Conservation (phyloP, 2,797 vertebrate species). For the Chromobotia macracanthus region DNA sequence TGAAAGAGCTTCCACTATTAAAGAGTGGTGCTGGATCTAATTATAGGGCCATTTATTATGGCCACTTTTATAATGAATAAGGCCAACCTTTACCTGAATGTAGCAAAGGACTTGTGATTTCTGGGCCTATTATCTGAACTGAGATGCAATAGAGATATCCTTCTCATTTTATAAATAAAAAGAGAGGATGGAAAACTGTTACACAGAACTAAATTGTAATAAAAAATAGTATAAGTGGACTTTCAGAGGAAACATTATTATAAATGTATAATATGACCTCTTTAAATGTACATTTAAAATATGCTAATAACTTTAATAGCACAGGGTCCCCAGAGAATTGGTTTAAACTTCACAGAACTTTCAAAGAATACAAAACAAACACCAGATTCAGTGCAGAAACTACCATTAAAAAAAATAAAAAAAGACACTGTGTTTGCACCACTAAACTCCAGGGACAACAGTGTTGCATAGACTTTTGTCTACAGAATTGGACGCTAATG, state of each 20-base stretch:
- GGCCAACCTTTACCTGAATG: neutral
- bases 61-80: slow-evolving; percentile 24
- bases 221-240: neutral
- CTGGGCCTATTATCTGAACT: neutral
- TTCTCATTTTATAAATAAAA: too few species aligned
- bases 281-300: neutral
- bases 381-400: slow-evolving; percentile 2
- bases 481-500: slow-evolving; percentile 14
- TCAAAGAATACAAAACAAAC: slow-evolving; percentile 11
- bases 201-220: neutral
- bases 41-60: slow-evolving; percentile 17
- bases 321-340: neutral
- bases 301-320: neutral
- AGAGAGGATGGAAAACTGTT: neutral
- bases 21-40: neutral
- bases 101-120: neutral
- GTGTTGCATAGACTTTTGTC: neutral
- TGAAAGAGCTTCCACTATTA: slow-evolving; percentile 1
- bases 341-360: neutral
- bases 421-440: slow-evolving; percentile 11
- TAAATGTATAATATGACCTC: neutral
- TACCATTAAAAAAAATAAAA: neutral
- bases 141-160: neutral
- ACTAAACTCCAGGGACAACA: slow-evolving; percentile 25
- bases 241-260: neutral